phyloP scores from a whole-genome alignment of 2,797 vertebrate species.

The Lemur catta region DNA sequence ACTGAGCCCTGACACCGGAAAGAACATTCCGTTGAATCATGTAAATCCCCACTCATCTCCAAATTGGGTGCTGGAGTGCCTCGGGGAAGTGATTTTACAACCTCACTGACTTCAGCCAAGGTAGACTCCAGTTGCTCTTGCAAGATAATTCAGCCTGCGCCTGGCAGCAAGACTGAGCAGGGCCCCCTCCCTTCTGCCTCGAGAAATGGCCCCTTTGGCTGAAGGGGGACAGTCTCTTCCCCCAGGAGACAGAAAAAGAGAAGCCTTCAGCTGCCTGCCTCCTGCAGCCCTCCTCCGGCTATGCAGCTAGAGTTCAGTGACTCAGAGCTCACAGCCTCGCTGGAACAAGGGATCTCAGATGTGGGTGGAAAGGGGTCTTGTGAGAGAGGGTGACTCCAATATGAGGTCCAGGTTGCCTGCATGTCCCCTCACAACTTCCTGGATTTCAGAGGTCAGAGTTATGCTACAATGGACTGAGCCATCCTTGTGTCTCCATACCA shows the following conservation, averaged over 20 bases:
- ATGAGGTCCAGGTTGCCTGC: neutral
- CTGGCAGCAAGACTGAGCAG: neutral
- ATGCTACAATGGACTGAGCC: neutral
- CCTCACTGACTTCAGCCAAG: conserved; percentile 49
- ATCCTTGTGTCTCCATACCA: neutral
- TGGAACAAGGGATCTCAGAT: neutral
- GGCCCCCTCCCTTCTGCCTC: neutral
- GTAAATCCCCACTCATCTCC: conserved; percentile 68
- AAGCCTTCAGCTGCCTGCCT: neutral
- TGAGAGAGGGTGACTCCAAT: neutral
- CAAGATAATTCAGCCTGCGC: neutral
- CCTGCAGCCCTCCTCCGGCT: neutral
- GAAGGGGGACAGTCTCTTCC: neutral
- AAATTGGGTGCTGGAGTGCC: conserved; percentile 64
- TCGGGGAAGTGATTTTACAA: conserved; percentile 58
- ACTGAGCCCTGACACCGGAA: conserved; percentile 50
- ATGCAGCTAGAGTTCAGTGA: neutral
- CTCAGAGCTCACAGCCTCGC: neutral
- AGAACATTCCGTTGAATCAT: conserved; percentile 52
- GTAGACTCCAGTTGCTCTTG: conserved; percentile 19
- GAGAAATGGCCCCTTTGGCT: neutral
- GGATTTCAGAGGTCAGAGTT: neutral
- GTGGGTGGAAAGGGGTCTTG: rapidly evolving
- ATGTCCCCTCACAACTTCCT: neutral
- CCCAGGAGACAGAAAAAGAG: neutral